Base-by-base conservation (phyloP, 2,113 vertebrate species). In the Labeo rohita region DNA sequence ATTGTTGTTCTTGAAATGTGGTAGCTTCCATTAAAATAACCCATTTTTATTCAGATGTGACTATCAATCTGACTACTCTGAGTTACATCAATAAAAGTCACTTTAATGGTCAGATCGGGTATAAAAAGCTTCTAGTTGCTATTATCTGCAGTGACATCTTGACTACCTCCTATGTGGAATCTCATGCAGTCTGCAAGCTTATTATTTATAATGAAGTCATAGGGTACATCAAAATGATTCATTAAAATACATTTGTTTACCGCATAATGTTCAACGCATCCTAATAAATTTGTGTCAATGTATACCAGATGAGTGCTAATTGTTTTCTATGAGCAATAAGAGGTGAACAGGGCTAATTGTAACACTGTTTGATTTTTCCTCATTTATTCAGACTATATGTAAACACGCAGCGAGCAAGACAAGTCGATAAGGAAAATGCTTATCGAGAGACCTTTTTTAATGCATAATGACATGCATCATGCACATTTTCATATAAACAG, bases 161-260 rank as follows among this genome's bases (percentile, higher is more conserved):
- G 6, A 36, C 52, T 56, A 54, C 52, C 5, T 15, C 50, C 13
- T 50, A 12, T 9, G 10, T 50, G 49, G 49, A 65, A 61, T 61
- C 21, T 8, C 21, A 61, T 10, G 21, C 56, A 59, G 56, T 8
- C 8, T 61, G 8, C 18, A 61, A 61, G 3, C 56, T 61, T 2
- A 61, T 61, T 61, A 61, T n/a, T n/a, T 61, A 61, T 61, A 61
- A 61, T n/a, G 56, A 61, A 61, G 21, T 61, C 21, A 61, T 61
- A n/a, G 56, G 18, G 56, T 61, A 61, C 21, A 21, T 61, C 56
- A n/a, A 61, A 61, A 61, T 61, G 21, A 61, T 61, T 61, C 0
- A 61, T n/a, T 61, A 61, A 61, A 61, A 61, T n/a, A 61, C 56
- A 61, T 61, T 61, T 61, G 21, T 61, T n/a, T n/a, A 61, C n/a